These are phyloP conservation scores for Triplophysa dalaica DNA, from an alignment of 2,113 vertebrate genomes.

Conservation along the genomic window DNA sequence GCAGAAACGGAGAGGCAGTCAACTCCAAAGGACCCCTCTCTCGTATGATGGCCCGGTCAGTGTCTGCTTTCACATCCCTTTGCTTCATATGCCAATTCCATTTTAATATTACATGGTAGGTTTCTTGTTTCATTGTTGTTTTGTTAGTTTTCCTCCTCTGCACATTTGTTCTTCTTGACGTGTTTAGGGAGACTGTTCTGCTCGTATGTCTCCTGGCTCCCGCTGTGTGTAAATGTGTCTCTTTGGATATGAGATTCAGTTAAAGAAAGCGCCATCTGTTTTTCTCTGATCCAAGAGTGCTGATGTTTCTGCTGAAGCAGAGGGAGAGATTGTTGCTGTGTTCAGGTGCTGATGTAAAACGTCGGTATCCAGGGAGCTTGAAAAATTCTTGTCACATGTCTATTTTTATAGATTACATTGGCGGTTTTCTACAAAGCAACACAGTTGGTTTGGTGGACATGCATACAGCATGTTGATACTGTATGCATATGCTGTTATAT, in stretches of 20 bases:
- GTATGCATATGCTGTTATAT: background rate
- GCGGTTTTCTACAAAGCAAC: background rate
- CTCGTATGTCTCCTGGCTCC: constrained; percentile 20
- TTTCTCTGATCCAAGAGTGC: background rate
- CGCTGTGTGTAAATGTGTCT: constrained; percentile 31
- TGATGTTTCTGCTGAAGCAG: background rate
- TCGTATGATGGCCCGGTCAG: constrained; percentile 44
- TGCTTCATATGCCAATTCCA: background rate
- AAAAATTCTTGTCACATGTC: background rate
- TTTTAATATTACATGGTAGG: background rate
- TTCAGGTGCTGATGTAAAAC: background rate
- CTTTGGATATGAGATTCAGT: constrained; percentile 4
- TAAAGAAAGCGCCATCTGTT: constrained; percentile 34
- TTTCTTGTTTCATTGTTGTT: background rate
- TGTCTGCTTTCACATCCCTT: background rate
- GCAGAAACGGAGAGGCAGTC: constrained; percentile 40
- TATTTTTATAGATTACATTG: background rate
- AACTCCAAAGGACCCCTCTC: constrained; percentile 6
- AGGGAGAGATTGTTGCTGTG: background rate
- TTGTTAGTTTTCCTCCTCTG: constrained; percentile 14
- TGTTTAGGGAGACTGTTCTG: background rate
- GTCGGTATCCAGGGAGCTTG: background rate
- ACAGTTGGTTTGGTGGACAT: background rate
- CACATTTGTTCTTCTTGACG: constrained; percentile 6
- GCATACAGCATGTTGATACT: background rate